Evolutionary conservation across 2,888 invertebrate genomes (phyloP).

Genomic region (Miltochrista miniata): DNA sequence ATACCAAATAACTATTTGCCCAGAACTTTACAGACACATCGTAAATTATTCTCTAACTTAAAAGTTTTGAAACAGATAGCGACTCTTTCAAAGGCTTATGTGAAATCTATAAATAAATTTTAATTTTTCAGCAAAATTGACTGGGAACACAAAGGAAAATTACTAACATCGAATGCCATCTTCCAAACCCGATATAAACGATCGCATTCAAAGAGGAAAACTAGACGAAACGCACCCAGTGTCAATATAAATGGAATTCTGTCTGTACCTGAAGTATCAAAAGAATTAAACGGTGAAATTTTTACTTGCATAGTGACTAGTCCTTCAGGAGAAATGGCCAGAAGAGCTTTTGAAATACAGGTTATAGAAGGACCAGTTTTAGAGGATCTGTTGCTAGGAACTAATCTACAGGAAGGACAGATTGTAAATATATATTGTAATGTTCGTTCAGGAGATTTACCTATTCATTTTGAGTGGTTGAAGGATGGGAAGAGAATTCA

Average conservation of each 20-base stretch:
- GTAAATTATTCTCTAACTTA: no score
- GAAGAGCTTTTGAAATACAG: conserved; percentile 85
- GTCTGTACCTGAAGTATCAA: conserved; percentile 84
- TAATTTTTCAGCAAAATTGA: conserved; percentile 70
- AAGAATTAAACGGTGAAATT: conserved; percentile 87
- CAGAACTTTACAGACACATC: no score
- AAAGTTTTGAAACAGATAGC: no score
- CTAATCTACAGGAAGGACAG: conserved; percentile 91
- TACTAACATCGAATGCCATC: conserved; percentile 60
- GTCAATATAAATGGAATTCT: conserved; percentile 82
- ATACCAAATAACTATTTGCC: no score
- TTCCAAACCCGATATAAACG: conserved; percentile 70
- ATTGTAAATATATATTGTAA: conserved; percentile 93
- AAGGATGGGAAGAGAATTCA: conserved; percentile 87
- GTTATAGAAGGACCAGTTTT: conserved; percentile 90
- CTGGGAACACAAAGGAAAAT: conserved; percentile 75
- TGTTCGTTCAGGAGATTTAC: conserved; percentile 87
- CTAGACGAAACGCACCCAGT: conserved; percentile 56
- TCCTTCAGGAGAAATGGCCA: conserved; percentile 85
- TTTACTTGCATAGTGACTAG: conserved; percentile 92
- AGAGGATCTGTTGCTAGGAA: conserved; percentile 91
- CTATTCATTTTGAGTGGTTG: conserved; percentile 88
- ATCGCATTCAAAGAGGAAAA: conserved; percentile 48
- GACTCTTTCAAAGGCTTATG: no score
- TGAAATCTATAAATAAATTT: not conserved